Conservation (phyloP, 2,797 vertebrate genomes). For the Acrossocheilus fasciatus region DNA sequence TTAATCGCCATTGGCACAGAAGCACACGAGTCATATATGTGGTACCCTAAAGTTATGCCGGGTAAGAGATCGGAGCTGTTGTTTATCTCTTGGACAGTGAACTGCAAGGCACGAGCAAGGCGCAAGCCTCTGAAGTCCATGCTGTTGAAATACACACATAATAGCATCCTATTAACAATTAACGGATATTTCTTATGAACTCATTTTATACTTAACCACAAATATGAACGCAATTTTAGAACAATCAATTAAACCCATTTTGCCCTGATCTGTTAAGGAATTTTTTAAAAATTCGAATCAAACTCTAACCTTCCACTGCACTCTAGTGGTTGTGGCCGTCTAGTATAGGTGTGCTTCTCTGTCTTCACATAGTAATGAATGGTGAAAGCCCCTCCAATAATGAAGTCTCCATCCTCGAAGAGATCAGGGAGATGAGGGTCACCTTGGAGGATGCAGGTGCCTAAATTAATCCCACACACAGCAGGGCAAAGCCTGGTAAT, state of each 20-base stretch:
- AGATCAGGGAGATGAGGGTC: constrained; percentile 26
- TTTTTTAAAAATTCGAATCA: background rate
- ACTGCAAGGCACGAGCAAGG: constrained; percentile 55
- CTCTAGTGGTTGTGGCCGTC: constrained; percentile 11
- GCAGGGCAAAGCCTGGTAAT: background rate
- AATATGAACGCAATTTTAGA: background rate
- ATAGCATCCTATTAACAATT: background rate
- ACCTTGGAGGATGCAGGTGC: constrained; percentile 43
- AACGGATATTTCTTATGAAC: background rate
- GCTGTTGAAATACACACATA: constrained; percentile 32
- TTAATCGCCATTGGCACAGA: constrained; percentile 50
- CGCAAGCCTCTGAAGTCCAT: constrained; percentile 55
- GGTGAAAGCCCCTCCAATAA: constrained; percentile 58
- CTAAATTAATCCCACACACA: background rate
- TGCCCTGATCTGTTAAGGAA: background rate
- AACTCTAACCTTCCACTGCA: constrained; percentile 49
- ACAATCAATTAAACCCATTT: background rate
- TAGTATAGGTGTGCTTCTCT: constrained; percentile 31
- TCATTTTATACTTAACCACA: background rate
- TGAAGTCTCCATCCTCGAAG: constrained; percentile 51
- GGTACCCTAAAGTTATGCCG: constrained; percentile 48
- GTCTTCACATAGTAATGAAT: constrained; percentile 43
- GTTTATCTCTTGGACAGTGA: constrained; percentile 54
- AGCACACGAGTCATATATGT: constrained; percentile 52
- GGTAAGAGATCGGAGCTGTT: constrained; percentile 52